phyloP scores from a whole-genome alignment of 2,113 vertebrate genomes.

The Sarotherodon lohbergeri region DNA sequence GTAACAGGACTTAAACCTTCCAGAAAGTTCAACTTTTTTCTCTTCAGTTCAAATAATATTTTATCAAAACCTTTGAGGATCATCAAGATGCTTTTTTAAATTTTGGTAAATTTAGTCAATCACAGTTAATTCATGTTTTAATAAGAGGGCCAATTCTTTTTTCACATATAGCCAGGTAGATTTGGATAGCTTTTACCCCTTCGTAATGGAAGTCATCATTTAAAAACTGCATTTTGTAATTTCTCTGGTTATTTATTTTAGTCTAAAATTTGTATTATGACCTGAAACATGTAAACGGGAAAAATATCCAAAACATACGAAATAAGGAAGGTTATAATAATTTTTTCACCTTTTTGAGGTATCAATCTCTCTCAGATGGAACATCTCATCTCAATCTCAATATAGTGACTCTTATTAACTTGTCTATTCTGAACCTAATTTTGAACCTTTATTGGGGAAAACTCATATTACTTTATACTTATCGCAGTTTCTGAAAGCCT shows the following conservation, averaged over 20 bases:
- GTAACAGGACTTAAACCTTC: neutral
- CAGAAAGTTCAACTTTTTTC: too few relatives aligned
- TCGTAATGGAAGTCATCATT: neutral
- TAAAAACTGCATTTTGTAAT: neutral
- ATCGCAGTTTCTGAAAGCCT: slow-evolving; percentile 87
- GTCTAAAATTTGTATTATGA: neutral
- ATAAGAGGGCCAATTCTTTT: neutral
- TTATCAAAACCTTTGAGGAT: neutral
- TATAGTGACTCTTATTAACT: neutral
- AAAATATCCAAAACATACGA: neutral
- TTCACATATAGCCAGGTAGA: neutral
- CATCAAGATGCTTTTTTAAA: neutral
- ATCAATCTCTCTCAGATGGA: neutral
- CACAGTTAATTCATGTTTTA: neutral
- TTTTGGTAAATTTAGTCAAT: neutral
- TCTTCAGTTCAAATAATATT: neutral
- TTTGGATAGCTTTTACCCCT: neutral
- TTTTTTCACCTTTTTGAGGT: neutral
- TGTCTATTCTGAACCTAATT: neutral
- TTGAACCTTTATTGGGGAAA: neutral
- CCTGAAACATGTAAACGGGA: neutral
- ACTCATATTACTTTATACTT: slow-evolving; percentile 12
- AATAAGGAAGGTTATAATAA: neutral
- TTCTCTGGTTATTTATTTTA: neutral
- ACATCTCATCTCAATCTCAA: neutral